Evolutionary conservation across 2,888 invertebrate species (phyloP).

Genomic region (Drosophila leonis): DNA sequence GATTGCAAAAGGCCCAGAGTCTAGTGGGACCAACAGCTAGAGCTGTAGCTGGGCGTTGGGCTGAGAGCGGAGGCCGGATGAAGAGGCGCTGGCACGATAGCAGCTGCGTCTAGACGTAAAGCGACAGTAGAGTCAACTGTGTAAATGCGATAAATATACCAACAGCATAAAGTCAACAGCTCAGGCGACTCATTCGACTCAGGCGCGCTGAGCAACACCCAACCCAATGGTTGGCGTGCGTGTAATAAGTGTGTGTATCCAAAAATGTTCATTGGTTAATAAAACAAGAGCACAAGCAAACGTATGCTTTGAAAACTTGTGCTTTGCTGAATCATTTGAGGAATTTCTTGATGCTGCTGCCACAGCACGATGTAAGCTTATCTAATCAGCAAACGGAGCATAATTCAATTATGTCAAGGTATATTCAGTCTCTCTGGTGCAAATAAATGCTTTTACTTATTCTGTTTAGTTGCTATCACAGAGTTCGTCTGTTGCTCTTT

Average conservation of each 20-base stretch:
- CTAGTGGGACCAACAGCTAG: conserved; percentile 1
- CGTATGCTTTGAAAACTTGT: conserved; percentile 3
- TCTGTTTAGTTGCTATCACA: conserved; percentile 7
- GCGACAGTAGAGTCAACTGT: conserved; percentile 31
- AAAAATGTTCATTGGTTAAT: conserved; percentile 31
- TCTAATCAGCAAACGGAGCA: neutral
- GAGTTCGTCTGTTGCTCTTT: conserved; percentile 25
- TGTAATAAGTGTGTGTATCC: conserved; percentile 26
- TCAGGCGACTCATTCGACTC: conserved; percentile 33
- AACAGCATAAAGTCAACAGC: conserved; percentile 48
- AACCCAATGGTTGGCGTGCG: neutral
- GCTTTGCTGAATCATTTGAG: neutral
- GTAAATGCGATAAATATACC: conserved; percentile 60
- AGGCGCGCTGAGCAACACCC: conserved; percentile 22
- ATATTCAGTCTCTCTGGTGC: neutral
- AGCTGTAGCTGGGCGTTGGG: neutral
- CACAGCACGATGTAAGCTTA: conserved; percentile 3
- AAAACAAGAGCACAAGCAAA: conserved; percentile 22
- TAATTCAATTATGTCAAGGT: conserved; percentile 22
- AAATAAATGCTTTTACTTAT: conserved; percentile 17
- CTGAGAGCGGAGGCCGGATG: conserved; percentile 4
- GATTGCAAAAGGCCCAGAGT: conserved; percentile 32
- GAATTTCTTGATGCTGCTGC: neutral
- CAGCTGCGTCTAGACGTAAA: conserved; percentile 23
- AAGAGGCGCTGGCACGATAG: neutral